These are phyloP conservation scores for Rhinella marina DNA, from an alignment of 2,797 vertebrate genomes.

Conservation along the genomic window DNA sequence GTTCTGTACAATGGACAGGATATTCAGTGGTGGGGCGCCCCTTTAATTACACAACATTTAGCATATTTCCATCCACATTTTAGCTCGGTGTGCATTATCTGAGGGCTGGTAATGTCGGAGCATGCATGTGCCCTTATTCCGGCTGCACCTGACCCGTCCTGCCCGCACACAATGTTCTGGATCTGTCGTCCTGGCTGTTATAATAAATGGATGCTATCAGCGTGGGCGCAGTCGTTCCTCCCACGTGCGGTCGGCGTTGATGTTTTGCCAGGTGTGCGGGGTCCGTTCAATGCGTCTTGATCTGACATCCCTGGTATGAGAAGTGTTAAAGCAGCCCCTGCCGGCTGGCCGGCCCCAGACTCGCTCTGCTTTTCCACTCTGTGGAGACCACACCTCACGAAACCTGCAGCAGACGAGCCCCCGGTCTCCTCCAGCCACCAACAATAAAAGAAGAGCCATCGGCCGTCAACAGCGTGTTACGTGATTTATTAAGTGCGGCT, in stretches of 20 bases:
- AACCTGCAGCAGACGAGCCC: slow-evolving; percentile 44
- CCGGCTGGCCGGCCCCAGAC: background rate
- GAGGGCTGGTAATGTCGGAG: background rate
- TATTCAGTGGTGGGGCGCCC: too few species aligned
- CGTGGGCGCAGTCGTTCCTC: background rate
- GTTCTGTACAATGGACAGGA: too few species aligned
- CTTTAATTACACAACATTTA: too few species aligned
- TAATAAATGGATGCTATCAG: background rate
- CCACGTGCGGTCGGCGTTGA: background rate
- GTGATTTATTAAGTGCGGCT: slow-evolving; percentile 56
- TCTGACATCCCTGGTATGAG: slow-evolving; percentile 3
- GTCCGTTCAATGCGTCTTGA: background rate
- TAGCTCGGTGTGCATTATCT: background rate
- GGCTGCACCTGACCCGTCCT: background rate
- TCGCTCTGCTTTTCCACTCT: slow-evolving; percentile 6
- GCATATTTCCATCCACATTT: too few species aligned
- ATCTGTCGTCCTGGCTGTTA: background rate
- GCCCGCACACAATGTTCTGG: background rate
- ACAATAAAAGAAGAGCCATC: slow-evolving; percentile 43
- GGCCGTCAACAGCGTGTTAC: slow-evolving; percentile 31
- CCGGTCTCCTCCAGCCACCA: slow-evolving; percentile 30
- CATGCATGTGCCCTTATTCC: background rate
- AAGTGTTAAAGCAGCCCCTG: background rate
- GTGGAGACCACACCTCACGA: slow-evolving; percentile 44
- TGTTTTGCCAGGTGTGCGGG: slow-evolving; percentile 1